phyloP scores from a whole-genome alignment of 35 echinoderm and acorn worm species.

The Strongylocentrotus purpuratus region DNA sequence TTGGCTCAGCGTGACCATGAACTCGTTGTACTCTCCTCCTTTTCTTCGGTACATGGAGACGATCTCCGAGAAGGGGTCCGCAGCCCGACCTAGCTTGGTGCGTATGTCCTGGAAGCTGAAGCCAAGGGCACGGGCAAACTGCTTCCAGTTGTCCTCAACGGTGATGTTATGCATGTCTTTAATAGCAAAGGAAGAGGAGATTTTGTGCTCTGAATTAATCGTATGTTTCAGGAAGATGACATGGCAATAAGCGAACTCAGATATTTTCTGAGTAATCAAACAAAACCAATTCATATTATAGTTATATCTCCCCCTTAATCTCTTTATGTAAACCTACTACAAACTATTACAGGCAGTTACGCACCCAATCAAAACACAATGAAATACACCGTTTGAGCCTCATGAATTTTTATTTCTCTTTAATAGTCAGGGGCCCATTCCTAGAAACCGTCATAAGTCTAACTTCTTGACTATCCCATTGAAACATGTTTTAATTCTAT shows the following conservation, averaged over 20 bases:
- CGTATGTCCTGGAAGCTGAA: constrained; percentile 69
- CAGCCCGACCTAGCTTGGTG: constrained; percentile 60
- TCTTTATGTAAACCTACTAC: too few relatives aligned
- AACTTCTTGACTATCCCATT: too few relatives aligned
- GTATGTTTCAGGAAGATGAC: background rate
- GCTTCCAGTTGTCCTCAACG: constrained; percentile 84
- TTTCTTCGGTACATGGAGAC: constrained; percentile 64
- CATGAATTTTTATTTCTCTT: too few relatives aligned
- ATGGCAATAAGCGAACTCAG: background rate
- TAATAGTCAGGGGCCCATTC: too few relatives aligned
- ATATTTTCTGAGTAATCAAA: background rate
- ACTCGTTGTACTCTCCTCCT: constrained; percentile 74
- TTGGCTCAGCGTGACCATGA: constrained; percentile 72
- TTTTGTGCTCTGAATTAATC: background rate
- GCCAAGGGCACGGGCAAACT: constrained; percentile 73
- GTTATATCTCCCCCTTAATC: too few relatives aligned
- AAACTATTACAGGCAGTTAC: too few relatives aligned
- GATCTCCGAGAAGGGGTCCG: constrained; percentile 70
- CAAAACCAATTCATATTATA: background rate
- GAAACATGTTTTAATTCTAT: too few relatives aligned
- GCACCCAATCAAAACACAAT: too few relatives aligned
- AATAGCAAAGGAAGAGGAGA: background rate
- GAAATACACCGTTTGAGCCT: too few relatives aligned
- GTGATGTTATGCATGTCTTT: constrained; percentile 81
- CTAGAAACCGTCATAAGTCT: too few relatives aligned